These are phyloP conservation scores for Trinectes maculatus DNA, from an alignment of 2,113 vertebrate species.

Conservation along the genomic window DNA sequence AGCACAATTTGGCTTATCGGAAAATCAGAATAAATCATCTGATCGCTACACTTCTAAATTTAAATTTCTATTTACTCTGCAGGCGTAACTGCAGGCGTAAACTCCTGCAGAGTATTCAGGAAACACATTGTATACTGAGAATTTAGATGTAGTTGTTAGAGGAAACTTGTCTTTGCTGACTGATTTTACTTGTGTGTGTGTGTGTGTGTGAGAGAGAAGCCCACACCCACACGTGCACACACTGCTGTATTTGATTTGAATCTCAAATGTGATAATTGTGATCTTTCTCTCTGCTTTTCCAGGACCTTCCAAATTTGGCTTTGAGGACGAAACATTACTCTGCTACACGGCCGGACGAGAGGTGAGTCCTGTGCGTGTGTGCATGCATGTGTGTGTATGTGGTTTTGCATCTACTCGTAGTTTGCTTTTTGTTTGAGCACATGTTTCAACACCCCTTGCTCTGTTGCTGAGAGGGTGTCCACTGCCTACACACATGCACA, in stretches of 20 bases:
- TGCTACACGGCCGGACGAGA: constrained; percentile 37
- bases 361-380: constrained; percentile 31
- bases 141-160: too few relatives aligned
- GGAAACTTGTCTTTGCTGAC: not conserved
- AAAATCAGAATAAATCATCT: too few relatives aligned
- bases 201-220: not conserved
- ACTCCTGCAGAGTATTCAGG: too few relatives aligned
- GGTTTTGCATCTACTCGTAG: not conserved
- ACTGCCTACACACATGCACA: not conserved
- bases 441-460: constrained; percentile 18
- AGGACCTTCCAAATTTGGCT: constrained; percentile 38
- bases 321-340: constrained; percentile 30
- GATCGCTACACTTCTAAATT: too few relatives aligned
- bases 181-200: not conserved
- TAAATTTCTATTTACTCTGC: too few relatives aligned
- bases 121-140: too few relatives aligned
- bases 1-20: too few relatives aligned
- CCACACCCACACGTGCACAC: not conserved
- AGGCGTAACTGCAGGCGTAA: too few relatives aligned
- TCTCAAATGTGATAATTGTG: constrained; percentile 25
- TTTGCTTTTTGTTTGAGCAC: not conserved
- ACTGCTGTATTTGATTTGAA: constrained; percentile 24
- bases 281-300: constrained; percentile 17
- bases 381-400: not conserved
- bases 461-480: constrained; percentile 26